Percentiles rank a stretch among this genome's conserved stretches.
Conservation (phyloP, 2,888 invertebrate species). For the Rotaria sp. region DNA sequence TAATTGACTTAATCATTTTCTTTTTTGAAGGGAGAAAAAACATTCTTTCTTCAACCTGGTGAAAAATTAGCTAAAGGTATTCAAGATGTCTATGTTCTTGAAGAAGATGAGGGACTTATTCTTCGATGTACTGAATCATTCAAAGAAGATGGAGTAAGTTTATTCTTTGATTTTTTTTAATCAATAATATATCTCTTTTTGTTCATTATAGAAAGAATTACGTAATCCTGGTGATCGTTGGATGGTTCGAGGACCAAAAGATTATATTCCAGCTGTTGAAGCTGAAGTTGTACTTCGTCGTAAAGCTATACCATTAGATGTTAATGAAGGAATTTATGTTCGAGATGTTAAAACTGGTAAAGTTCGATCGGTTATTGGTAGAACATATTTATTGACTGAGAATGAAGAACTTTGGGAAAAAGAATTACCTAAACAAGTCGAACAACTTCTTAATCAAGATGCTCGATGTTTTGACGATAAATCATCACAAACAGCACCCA, state of each 20-base stretch:
- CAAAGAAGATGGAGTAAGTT: slow-evolving; percentile 42
- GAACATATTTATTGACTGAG: slow-evolving; percentile 58
- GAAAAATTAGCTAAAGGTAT: slow-evolving; percentile 47
- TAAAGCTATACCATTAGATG: slow-evolving; percentile 57
- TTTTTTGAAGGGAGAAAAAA: slow-evolving; percentile 43
- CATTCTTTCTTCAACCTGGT: slow-evolving; percentile 50
- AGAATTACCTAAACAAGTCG: slow-evolving; percentile 44
- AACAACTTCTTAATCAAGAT: not conserved
- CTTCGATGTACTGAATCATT: slow-evolving; percentile 46
- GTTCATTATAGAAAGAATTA: slow-evolving; percentile 44
- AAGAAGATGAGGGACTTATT: slow-evolving; percentile 47
- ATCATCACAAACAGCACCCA: not conserved
- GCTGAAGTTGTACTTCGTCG: slow-evolving; percentile 56
- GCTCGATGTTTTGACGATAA: slow-evolving; percentile 47
- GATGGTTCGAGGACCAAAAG: slow-evolving; percentile 58
- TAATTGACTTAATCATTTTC: not conserved
- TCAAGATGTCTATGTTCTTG: slow-evolving; percentile 45
- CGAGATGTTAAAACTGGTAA: slow-evolving; percentile 52
- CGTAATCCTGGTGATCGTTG: slow-evolving; percentile 57
- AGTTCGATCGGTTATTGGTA: slow-evolving; percentile 56
- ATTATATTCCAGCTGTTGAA: slow-evolving; percentile 59
- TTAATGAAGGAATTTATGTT: slow-evolving; percentile 59
- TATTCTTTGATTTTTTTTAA: no score
- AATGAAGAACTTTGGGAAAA: slow-evolving; percentile 56
- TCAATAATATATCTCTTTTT: not conserved